These are phyloP conservation scores for Hippolais icterina DNA, from an alignment of 2,113 vertebrate genomes.

Conservation along the genomic window DNA sequence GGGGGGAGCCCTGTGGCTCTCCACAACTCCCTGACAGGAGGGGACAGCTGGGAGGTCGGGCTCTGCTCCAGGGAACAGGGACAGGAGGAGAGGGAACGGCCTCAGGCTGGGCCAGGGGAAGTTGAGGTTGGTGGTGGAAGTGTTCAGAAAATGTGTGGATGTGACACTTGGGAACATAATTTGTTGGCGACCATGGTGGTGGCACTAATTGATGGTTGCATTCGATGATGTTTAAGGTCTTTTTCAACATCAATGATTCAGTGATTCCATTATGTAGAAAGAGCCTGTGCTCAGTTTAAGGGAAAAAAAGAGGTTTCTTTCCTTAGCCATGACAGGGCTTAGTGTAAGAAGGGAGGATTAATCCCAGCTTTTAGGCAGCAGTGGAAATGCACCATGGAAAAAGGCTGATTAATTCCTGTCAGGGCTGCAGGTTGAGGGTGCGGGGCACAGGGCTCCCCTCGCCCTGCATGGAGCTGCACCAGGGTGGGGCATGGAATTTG, in stretches of 20 bases:
- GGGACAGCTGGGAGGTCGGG: accelerated
- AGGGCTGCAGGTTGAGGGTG: neutral
- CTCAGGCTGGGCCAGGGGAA: neutral
- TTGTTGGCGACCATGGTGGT: neutral
- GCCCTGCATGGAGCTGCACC: neutral
- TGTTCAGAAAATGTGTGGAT: neutral
- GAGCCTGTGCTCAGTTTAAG: neutral
- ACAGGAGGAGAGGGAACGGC: neutral
- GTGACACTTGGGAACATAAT: neutral
- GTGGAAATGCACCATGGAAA: neutral
- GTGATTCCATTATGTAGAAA: neutral
- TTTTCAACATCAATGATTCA: neutral
- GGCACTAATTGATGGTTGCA: neutral
- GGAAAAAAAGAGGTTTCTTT: neutral
- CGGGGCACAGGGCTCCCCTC: neutral
- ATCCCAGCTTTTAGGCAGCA: neutral
- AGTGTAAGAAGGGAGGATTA: neutral
- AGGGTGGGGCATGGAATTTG: neutral
- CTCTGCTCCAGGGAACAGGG: neutral
- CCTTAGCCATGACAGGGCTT: neutral
- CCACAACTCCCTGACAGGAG: neutral
- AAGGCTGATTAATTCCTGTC: neutral
- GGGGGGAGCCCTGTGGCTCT: neutral
- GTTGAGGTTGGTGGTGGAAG: neutral
- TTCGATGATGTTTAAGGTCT: neutral